Percentiles rank a stretch among this genome's conserved stretches.
phyloP scores from a whole-genome alignment of 2,797 vertebrate species.

The Cuculus canorus region DNA sequence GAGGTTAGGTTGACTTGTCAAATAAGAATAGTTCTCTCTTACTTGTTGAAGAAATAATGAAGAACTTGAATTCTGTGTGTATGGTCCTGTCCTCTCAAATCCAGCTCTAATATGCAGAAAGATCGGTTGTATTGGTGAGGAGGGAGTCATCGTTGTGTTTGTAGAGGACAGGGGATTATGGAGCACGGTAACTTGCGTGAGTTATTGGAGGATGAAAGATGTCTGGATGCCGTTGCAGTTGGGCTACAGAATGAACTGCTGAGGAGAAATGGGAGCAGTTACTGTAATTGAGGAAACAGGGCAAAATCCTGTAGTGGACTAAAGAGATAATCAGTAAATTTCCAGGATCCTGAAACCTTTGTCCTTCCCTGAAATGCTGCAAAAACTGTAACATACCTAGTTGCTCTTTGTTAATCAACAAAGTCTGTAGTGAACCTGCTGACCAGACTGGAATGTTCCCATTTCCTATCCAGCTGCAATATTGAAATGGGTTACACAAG shows the following conservation, averaged over 20 bases:
- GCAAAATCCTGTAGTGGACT: background rate
- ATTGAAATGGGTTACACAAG: slow-evolving; percentile 12
- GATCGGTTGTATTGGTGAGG: background rate
- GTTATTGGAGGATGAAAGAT: background rate
- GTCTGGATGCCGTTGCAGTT: background rate
- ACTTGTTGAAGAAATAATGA: background rate
- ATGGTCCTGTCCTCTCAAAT: background rate
- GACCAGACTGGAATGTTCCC: slow-evolving; percentile 45
- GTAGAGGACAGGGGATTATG: background rate
- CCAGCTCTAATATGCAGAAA: background rate
- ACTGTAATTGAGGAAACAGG: background rate
- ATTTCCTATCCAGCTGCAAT: slow-evolving; percentile 39
- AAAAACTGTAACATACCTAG: background rate
- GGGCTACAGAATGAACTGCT: background rate
- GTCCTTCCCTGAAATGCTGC: background rate
- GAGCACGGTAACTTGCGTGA: background rate
- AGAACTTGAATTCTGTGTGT: background rate
- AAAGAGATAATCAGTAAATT: background rate
- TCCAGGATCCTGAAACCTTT: background rate
- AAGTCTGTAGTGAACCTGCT: background rate
- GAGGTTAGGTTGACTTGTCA: background rate
- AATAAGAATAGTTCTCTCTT: background rate
- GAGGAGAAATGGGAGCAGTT: background rate
- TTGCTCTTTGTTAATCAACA: slow-evolving; percentile 4
- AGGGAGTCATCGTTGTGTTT: background rate